phyloP scores from a whole-genome alignment of 2,888 invertebrate genomes.

The Lutraria lutraria region DNA sequence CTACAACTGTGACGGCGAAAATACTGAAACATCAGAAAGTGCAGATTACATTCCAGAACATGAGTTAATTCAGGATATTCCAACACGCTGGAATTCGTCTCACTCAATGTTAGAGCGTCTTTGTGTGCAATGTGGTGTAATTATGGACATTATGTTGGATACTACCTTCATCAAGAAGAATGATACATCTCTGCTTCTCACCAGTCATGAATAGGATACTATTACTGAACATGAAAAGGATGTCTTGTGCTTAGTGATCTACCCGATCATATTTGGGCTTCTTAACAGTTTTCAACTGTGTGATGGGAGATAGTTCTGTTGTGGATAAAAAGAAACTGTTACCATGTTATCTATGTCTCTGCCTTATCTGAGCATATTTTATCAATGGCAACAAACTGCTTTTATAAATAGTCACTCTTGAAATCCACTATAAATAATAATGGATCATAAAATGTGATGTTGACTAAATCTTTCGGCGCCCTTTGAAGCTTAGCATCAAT shows the following conservation, averaged over 20 bases:
- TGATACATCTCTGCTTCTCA: slow-evolving; percentile 10
- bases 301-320: not conserved
- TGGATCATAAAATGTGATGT: too few species aligned
- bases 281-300: not conserved
- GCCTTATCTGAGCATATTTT: too few species aligned
- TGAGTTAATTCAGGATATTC: slow-evolving; percentile 30
- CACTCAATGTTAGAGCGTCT: slow-evolving; percentile 20
- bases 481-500: too few species aligned
- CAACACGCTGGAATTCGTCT: too few species aligned
- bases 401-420: too few species aligned
- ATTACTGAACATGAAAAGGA: not conserved
- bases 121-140: not conserved
- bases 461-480: too few species aligned
- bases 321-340: not conserved
- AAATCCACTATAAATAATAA: too few species aligned
- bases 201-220: slow-evolving; percentile 27
- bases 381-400: too few species aligned
- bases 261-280: slow-evolving; percentile 13
- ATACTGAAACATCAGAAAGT: not conserved
- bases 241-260: slow-evolving; percentile 6
- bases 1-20: slow-evolving; percentile 40
- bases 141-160: slow-evolving; percentile 38
- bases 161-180: slow-evolving; percentile 30
- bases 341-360: not conserved
- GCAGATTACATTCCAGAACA: slow-evolving; percentile 13